phyloP scores from a whole-genome alignment of 2,888 invertebrate species.

The Xanthorhoe designata region DNA sequence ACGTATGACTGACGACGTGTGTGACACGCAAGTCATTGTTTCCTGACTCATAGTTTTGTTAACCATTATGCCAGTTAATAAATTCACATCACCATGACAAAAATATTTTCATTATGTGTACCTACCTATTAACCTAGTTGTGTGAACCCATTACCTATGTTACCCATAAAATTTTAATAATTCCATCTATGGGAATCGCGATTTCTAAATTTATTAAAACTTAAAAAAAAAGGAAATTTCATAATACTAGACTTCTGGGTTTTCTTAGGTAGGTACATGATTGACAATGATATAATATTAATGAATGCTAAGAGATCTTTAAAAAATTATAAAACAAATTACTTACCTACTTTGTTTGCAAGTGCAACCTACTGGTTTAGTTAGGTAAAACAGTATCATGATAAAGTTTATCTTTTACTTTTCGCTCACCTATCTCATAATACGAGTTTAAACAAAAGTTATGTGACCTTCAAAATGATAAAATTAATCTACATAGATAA shows the following conservation, averaged over 20 bases:
- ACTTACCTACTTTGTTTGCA: too few relatives aligned
- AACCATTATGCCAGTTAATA: neutral
- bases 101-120: constrained; percentile 6
- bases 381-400: too few relatives aligned
- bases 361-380: too few relatives aligned
- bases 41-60: constrained; percentile 26
- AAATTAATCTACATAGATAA: neutral
- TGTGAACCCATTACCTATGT: too few relatives aligned
- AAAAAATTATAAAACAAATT: too few relatives aligned
- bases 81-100: constrained; percentile 29
- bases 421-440: neutral
- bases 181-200: neutral
- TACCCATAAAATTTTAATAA: neutral
- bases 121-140: too few relatives aligned
- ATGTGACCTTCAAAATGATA: neutral
- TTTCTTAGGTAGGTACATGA: too few relatives aligned
- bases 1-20: neutral
- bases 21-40: constrained; percentile 26
- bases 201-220: too few relatives aligned
- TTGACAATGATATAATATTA: too few relatives aligned
- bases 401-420: neutral
- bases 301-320: too few relatives aligned
- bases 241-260: too few relatives aligned
- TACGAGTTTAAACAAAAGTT: neutral
- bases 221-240: too few relatives aligned